phyloP scores from a whole-genome alignment of 2,888 invertebrate species.

The Anorthoa munda region DNA sequence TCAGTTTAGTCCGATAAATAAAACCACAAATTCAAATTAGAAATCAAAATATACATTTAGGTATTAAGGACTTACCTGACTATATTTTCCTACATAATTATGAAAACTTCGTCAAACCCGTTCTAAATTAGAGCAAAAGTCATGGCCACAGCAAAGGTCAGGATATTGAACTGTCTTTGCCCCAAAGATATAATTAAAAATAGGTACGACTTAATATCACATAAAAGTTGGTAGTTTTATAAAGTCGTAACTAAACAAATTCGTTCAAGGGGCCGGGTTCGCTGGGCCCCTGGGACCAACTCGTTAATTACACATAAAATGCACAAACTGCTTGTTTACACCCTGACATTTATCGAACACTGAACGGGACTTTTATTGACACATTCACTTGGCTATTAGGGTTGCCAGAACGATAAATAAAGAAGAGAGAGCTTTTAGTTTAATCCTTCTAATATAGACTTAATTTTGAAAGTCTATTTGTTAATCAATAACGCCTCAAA shows the following conservation, averaged over 20 bases:
- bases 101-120: not conserved
- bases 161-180: not conserved
- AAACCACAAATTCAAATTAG: not conserved
- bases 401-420: conserved; percentile 57
- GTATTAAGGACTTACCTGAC: not conserved
- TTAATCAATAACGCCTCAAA: not conserved
- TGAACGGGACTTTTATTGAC: conserved; percentile 84
- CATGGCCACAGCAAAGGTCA: conserved; percentile 4
- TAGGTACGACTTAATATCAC: not conserved
- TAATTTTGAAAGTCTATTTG: not conserved
- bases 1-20: not conserved
- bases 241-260: conserved; percentile 46
- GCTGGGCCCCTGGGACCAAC: conserved; percentile 27
- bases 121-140: not conserved
- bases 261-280: conserved; percentile 32
- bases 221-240: not conserved
- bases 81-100: not conserved
- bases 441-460: not conserved
- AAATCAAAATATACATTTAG: not conserved
- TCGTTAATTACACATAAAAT: conserved; percentile 87
- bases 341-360: conserved; percentile 82
- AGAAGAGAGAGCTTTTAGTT: conserved; percentile 10
- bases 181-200: not conserved
- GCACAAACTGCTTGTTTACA: conserved; percentile 82
- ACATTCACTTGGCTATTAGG: conserved; percentile 76